A percentile compares a stretch with the other conserved stretches of the same genome.
Evolutionary conservation across 2,888 invertebrate genomes (phyloP).

Genomic region (Notodromas monacha): DNA sequence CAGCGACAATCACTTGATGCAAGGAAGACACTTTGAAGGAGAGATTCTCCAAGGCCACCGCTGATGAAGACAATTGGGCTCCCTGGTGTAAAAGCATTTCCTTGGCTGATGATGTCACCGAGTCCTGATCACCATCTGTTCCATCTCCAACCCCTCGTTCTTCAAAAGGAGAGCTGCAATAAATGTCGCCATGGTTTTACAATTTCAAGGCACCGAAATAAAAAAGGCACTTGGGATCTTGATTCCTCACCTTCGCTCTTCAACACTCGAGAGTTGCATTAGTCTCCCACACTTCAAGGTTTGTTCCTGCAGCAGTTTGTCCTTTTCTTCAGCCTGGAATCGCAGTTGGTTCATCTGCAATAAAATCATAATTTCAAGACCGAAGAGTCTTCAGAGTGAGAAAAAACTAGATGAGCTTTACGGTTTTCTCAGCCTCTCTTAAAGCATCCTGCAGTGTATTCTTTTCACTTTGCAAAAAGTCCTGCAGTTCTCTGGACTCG

Average conservation of each 20-base stretch:
- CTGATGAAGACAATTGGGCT: constrained; percentile 29
- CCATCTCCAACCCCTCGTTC: constrained; percentile 26
- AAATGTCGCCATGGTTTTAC: too few relatives aligned
- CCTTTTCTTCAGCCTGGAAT: constrained; percentile 11
- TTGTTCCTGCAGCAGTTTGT: constrained; percentile 25
- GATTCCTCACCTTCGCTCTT: constrained; percentile 30
- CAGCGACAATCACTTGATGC: too few relatives aligned
- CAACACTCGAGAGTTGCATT: constrained; percentile 39
- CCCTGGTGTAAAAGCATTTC: constrained; percentile 31
- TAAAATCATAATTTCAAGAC: too few relatives aligned
- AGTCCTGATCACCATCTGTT: too few relatives aligned
- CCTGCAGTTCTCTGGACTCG: constrained; percentile 49
- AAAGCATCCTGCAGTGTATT: constrained; percentile 40
- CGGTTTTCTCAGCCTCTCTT: constrained; percentile 36
- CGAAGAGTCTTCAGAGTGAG: too few relatives aligned
- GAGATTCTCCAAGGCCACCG: constrained; percentile 29
- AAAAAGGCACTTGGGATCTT: not conserved
- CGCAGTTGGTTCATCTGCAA: constrained; percentile 18
- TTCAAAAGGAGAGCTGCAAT: too few relatives aligned
- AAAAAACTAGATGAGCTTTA: too few relatives aligned
- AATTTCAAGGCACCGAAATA: not conserved
- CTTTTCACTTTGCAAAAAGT: constrained; percentile 57
- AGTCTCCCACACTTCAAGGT: constrained; percentile 43
- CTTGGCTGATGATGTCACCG: too few relatives aligned
- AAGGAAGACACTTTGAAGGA: too few relatives aligned